Percentiles rank a stretch among this genome's conserved stretches.
These are phyloP conservation scores for Plagiodera versicolora DNA, from an alignment of 2,888 invertebrate genomes.

Conservation along the genomic window DNA sequence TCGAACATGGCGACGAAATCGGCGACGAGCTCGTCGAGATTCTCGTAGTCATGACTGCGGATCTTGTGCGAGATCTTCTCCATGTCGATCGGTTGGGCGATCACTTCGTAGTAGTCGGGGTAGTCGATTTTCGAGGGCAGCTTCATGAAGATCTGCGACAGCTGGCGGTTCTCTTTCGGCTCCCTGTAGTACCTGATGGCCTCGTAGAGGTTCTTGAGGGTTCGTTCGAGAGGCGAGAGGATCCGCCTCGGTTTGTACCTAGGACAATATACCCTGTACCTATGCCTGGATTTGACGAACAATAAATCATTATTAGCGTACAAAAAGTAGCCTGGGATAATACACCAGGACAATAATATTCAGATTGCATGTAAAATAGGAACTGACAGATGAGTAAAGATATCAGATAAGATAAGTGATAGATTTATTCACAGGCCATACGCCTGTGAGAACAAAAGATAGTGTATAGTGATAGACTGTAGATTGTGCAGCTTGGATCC, in stretches of 20 bases:
- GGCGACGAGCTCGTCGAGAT: constrained; percentile 82
- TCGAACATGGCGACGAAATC: constrained; percentile 94
- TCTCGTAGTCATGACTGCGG: constrained; percentile 74
- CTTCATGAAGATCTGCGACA: constrained; percentile 94
- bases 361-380: too few relatives aligned
- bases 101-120: constrained; percentile 97
- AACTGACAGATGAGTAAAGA: too few relatives aligned
- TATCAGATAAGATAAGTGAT: too few relatives aligned
- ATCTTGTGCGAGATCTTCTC: constrained; percentile 88
- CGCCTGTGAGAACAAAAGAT: too few relatives aligned
- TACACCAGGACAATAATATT: too few relatives aligned
- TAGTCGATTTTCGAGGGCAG: constrained; percentile 89
- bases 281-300: too few relatives aligned
- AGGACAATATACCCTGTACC: too few relatives aligned
- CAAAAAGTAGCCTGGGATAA: too few relatives aligned
- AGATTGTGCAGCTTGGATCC: too few relatives aligned
- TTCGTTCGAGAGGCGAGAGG: constrained; percentile 68
- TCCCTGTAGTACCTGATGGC: constrained; percentile 88
- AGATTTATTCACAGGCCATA: too few relatives aligned
- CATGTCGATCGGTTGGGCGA: constrained; percentile 95
- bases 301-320: neutral
- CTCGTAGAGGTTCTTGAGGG: constrained; percentile 84
- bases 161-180: constrained; percentile 79
- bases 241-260: constrained; percentile 54
- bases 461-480: too few relatives aligned